Conservation (phyloP, 2,888 invertebrate species). For the Morpho achilles region DNA sequence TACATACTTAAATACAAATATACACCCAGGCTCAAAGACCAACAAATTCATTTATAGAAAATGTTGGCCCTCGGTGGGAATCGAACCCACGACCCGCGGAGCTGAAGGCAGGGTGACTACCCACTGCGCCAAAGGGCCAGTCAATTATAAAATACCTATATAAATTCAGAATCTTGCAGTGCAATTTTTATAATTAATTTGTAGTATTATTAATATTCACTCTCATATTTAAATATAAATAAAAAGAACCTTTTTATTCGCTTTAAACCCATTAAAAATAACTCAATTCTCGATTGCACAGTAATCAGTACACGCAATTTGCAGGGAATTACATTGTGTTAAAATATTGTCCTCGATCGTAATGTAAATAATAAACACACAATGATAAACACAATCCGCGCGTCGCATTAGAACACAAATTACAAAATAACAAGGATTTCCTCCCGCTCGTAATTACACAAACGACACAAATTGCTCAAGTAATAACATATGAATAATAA, state of each 20-base stretch:
- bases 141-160: no score
- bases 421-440: constrained; percentile 68
- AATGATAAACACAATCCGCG: constrained; percentile 56
- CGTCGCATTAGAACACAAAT: constrained; percentile 57
- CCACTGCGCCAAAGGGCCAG: no score
- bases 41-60: no score
- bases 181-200: no score
- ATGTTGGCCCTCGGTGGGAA: no score
- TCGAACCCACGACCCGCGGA: no score
- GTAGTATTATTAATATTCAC: neutral
- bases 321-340: constrained; percentile 30
- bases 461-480: constrained; percentile 60
- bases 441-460: constrained; percentile 62
- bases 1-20: no score
- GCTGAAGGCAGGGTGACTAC: no score
- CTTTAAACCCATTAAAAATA: constrained; percentile 27
- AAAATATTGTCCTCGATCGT: constrained; percentile 39
- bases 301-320: constrained; percentile 32
- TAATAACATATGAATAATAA: constrained; percentile 54
- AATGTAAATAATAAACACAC: constrained; percentile 66
- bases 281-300: constrained; percentile 30
- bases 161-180: no score
- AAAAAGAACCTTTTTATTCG: neutral
- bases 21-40: no score
- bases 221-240: neutral